phyloP scores from a whole-genome alignment of 2,888 invertebrate species.

The Pardosa pseudoannulata region DNA sequence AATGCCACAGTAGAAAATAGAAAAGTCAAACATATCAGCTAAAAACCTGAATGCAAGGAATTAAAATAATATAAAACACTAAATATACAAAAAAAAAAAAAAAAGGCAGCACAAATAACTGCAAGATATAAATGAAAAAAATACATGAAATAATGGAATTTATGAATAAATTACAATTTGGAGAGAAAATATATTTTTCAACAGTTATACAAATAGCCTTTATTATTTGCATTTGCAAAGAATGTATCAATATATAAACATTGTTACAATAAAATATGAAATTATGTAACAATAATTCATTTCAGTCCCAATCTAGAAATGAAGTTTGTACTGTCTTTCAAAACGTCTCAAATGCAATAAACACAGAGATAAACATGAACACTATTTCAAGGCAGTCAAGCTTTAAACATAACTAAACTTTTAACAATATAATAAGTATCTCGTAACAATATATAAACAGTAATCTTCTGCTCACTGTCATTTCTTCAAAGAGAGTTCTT shows the following conservation, averaged over 20 bases:
- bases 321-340: constrained; percentile 50
- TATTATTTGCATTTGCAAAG: background rate
- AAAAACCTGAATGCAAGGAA: background rate
- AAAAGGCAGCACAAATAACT: background rate
- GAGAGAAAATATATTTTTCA: background rate
- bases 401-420: constrained; percentile 28
- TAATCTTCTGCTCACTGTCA: background rate
- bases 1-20: constrained; percentile 6
- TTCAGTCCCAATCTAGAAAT: background rate
- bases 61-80: background rate
- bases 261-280: constrained; percentile 18
- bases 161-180: constrained; percentile 14
- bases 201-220: constrained; percentile 4
- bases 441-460: background rate
- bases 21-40: background rate
- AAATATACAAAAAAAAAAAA: background rate
- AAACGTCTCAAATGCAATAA: constrained; percentile 31
- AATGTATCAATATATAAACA: background rate
- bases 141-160: constrained; percentile 1
- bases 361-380: constrained; percentile 41
- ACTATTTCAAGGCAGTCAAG: constrained; percentile 57
- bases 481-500: background rate
- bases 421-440: constrained; percentile 25
- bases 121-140: background rate
- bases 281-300: constrained; percentile 17